Percentiles rank a stretch among this genome's conserved stretches.
phyloP scores from a whole-genome alignment of 2,888 invertebrate genomes.

The Stenotaenia linearis region DNA sequence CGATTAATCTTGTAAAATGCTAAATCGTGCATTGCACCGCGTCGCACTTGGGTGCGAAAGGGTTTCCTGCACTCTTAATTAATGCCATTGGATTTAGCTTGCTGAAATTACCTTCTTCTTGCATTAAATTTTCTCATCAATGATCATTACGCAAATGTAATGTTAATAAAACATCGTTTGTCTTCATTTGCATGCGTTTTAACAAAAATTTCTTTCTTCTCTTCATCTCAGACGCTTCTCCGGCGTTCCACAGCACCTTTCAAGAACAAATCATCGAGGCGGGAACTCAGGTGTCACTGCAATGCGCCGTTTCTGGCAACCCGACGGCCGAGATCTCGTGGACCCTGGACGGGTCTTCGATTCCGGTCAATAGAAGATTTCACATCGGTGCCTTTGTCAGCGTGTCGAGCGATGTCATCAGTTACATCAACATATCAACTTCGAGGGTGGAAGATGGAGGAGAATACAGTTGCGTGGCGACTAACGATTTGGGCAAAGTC shows the following conservation, averaged over 20 bases:
- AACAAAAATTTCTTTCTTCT: too few species aligned
- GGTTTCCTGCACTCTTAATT: too few species aligned
- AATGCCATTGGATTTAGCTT: neutral
- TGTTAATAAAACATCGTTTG: neutral
- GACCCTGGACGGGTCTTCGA: slow-evolving; percentile 65
- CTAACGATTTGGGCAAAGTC: slow-evolving; percentile 58
- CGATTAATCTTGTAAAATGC: neutral
- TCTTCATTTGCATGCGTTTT: neutral
- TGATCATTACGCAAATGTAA: neutral
- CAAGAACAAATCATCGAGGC: slow-evolving; percentile 83
- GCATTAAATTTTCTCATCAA: neutral
- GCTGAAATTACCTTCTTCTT: neutral
- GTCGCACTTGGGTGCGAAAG: too few species aligned
- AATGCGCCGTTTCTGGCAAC: slow-evolving; percentile 89
- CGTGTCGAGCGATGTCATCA: slow-evolving; percentile 67
- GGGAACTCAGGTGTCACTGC: slow-evolving; percentile 79
- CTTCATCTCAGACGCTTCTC: slow-evolving; percentile 29
- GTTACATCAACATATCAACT: slow-evolving; percentile 81
- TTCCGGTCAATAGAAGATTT: slow-evolving; percentile 37
- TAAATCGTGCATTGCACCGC: too few species aligned
- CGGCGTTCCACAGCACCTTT: slow-evolving; percentile 60
- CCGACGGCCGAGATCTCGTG: slow-evolving; percentile 90
- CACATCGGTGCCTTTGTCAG: slow-evolving; percentile 48
- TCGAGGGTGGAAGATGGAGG: slow-evolving; percentile 90
- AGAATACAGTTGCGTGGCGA: slow-evolving; percentile 77